Evolutionary conservation across 2,113 vertebrate species (phyloP).

Genomic region (Meriones unguiculatus): DNA sequence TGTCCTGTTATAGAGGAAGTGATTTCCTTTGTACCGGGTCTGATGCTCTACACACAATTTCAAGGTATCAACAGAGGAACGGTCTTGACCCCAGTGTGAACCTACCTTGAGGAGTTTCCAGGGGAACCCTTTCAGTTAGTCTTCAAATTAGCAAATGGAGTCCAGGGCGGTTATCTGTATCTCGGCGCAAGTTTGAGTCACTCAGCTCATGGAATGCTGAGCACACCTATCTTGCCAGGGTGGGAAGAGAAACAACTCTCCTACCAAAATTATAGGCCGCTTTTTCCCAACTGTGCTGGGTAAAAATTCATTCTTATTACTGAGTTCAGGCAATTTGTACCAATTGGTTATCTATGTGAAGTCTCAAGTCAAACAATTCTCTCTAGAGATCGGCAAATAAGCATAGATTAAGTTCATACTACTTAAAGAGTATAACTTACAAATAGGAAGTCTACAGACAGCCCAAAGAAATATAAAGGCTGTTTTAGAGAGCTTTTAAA

Average conservation of each 20-base stretch:
- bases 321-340: neutral
- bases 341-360: neutral
- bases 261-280: neutral
- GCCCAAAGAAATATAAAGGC: neutral
- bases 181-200: neutral
- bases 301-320: neutral
- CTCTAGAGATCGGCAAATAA: neutral
- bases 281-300: neutral
- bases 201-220: neutral
- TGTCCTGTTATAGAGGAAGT: neutral
- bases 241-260: neutral
- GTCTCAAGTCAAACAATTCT: neutral
- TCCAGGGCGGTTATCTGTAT: neutral
- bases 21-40: neutral
- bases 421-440: neutral
- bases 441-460: neutral
- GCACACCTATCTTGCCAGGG: neutral
- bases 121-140: neutral
- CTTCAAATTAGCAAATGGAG: neutral
- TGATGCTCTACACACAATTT: neutral
- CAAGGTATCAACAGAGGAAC: neutral
- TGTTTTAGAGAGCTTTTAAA: neutral
- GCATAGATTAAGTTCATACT: neutral
- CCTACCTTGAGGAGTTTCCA: neutral
- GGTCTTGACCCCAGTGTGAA: neutral